These are phyloP conservation scores for Prenolepis imparis DNA, from an alignment of 2,888 invertebrate species.

Conservation along the genomic window DNA sequence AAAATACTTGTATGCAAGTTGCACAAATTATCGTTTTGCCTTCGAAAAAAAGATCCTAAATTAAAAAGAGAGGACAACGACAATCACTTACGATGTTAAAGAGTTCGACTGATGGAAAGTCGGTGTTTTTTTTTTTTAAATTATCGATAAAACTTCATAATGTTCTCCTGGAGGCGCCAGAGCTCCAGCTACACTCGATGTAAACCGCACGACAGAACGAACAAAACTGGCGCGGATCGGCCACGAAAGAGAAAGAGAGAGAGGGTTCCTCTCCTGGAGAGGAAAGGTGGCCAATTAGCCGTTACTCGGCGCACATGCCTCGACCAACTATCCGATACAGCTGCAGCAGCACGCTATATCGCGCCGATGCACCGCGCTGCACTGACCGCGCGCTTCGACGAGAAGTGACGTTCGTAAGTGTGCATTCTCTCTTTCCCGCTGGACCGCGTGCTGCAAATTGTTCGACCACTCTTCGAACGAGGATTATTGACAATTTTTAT, in stretches of 20 bases:
- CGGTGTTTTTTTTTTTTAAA: constrained; percentile 45
- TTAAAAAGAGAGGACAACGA: background rate
- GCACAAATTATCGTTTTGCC: background rate
- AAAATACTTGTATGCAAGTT: background rate
- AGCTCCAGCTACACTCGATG: constrained; percentile 47
- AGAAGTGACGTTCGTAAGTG: constrained; percentile 65
- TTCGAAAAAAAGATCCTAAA: background rate
- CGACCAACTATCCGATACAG: constrained; percentile 73
- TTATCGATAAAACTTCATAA: constrained; percentile 55
- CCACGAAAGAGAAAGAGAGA: constrained; percentile 63
- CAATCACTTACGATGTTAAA: constrained; percentile 19
- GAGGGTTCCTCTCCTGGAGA: constrained; percentile 76
- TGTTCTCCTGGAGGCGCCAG: constrained; percentile 40
- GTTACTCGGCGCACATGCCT: constrained; percentile 82
- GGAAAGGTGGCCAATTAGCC: constrained; percentile 85
- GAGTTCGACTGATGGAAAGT: constrained; percentile 46
- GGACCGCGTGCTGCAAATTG: background rate
- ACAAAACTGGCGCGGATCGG: constrained; percentile 76
- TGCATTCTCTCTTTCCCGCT: constrained; percentile 35
- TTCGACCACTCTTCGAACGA: background rate
- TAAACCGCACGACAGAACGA: constrained; percentile 73
- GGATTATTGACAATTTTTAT: background rate
- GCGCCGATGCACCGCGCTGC: constrained; percentile 56
- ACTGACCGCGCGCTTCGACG: constrained; percentile 58
- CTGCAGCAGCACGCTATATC: constrained; percentile 64